Conservation (phyloP, 2,888 invertebrate genomes). For the Drosophila testacea region DNA sequence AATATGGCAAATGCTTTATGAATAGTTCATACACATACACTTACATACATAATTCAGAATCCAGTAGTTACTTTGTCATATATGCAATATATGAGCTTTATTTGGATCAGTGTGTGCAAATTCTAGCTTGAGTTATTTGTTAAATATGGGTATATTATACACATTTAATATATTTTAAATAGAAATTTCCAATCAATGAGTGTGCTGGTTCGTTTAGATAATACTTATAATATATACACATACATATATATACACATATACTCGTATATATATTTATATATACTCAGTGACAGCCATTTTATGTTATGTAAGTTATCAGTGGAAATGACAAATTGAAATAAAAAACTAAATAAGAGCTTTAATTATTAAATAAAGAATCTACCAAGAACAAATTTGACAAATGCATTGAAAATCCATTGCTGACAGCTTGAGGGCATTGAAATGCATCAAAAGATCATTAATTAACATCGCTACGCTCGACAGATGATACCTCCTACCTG, state of each 20-base stretch:
- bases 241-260: conserved; percentile 43
- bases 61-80: conserved; percentile 80
- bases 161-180: conserved; percentile 73
- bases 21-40: conserved; percentile 32
- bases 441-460: conserved; percentile 66
- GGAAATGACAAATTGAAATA: conserved; percentile 35
- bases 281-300: conserved; percentile 57
- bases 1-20: conserved; percentile 54
- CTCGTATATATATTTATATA: conserved; percentile 35
- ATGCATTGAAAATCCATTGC: conserved; percentile 38
- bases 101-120: conserved; percentile 67
- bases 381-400: conserved; percentile 59
- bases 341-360: conserved; percentile 81
- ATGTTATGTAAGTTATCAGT: conserved; percentile 60
- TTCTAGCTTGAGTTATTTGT: conserved; percentile 49
- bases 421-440: conserved; percentile 60
- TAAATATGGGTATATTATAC: conserved; percentile 42
- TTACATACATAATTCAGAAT: conserved; percentile 64
- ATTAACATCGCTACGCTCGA: conserved; percentile 47
- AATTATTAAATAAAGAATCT: conserved; percentile 80
- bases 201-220: conserved; percentile 45
- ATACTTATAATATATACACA: conserved; percentile 36
- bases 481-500: neutral
- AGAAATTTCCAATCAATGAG: conserved; percentile 61
- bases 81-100: conserved; percentile 73